phyloP scores from a whole-genome alignment of 1,140 invertebrate species.

The Drosophila suzukii region DNA sequence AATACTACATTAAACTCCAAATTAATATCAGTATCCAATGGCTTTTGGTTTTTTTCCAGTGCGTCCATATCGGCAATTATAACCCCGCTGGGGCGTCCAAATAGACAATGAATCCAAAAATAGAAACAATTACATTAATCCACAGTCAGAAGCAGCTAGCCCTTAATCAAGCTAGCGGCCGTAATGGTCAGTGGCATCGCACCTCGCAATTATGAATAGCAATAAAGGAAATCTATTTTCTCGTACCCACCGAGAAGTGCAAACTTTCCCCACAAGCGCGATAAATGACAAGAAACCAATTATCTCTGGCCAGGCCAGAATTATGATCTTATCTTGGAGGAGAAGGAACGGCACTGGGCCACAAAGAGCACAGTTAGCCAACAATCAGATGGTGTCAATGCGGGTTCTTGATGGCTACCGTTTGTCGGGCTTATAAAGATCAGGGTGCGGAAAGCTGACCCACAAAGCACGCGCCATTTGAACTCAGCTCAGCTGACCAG shows the following conservation, averaged over 20 bases:
- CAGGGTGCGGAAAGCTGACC: constrained; percentile 51
- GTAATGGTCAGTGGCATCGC: constrained; percentile 30
- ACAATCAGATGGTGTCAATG: constrained; percentile 75
- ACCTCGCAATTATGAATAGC: constrained; percentile 40
- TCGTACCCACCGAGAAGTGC: constrained; percentile 26
- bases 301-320: constrained; percentile 35
- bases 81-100: constrained; percentile 4
- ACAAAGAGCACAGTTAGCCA: constrained; percentile 59
- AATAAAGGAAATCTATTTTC: constrained; percentile 40
- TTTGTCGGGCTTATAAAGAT: not conserved
- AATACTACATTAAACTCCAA: not conserved
- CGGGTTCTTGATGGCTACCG: constrained; percentile 11
- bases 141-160: constrained; percentile 15
- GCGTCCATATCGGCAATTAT: not conserved
- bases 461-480: constrained; percentile 75
- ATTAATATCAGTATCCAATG: not conserved
- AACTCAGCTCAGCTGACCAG: constrained; percentile 72
- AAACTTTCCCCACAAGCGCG: constrained; percentile 58
- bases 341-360: constrained; percentile 38
- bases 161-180: constrained; percentile 33
- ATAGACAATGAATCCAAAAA: constrained; percentile 5
- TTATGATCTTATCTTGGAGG: constrained; percentile 50
- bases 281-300: constrained; percentile 62
- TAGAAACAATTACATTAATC: constrained; percentile 45
- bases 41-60: not conserved